Evolutionary conservation across 2,113 vertebrate genomes (phyloP).

Genomic region (Lathamus discolor): DNA sequence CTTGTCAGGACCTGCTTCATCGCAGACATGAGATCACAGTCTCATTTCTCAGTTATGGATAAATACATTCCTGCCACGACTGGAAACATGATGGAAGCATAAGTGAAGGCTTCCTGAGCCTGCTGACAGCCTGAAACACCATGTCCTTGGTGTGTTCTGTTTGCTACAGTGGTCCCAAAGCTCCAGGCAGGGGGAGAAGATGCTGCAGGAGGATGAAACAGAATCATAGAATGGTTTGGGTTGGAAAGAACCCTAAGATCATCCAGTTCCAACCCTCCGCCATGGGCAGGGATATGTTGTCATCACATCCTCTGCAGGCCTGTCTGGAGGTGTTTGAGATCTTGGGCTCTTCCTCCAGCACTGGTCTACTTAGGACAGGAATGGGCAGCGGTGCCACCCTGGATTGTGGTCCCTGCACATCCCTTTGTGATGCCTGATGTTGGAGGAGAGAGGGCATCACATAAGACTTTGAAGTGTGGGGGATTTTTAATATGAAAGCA

Average conservation of each 20-base stretch:
- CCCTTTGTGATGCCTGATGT: neutral
- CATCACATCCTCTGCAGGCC: neutral
- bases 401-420: neutral
- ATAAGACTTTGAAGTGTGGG: neutral
- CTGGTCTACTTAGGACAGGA: neutral
- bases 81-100: neutral
- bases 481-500: neutral
- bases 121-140: neutral
- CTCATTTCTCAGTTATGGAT: neutral
- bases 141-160: neutral
- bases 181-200: neutral
- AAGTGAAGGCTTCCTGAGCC: neutral
- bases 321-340: neutral
- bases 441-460: neutral
- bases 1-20: neutral
- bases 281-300: neutral
- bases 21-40: neutral
- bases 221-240: neutral
- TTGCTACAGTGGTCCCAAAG: neutral
- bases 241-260: neutral
- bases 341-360: neutral
- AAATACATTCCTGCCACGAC: neutral
- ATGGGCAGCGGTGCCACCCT: rapidly evolving
- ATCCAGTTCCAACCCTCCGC: neutral
- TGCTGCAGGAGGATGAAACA: neutral